A percentile compares a stretch with the other conserved stretches of the same genome.
Conservation (phyloP, 2,113 vertebrate species). For the Capreolus pygargus region DNA sequence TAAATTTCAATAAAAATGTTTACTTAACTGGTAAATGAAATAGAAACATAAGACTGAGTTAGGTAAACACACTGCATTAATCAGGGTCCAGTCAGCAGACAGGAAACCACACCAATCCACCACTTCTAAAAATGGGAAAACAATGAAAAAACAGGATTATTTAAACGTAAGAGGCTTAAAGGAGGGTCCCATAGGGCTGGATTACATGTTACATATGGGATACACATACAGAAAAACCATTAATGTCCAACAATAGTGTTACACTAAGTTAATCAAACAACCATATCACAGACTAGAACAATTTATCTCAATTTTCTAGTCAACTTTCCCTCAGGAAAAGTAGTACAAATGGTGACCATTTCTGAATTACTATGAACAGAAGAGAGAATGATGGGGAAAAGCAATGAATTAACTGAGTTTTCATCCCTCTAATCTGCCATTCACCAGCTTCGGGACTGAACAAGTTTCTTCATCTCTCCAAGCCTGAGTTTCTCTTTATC, state of each 20-base stretch:
- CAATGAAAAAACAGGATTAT: not conserved
- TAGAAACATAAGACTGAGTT: constrained; percentile 8
- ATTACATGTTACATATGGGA: not conserved
- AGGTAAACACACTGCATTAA: not conserved
- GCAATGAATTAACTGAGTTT: not conserved
- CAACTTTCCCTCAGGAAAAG: not conserved
- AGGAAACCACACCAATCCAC: not conserved
- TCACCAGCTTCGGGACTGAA: not conserved
- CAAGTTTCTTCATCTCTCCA: not conserved
- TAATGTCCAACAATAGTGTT: not conserved
- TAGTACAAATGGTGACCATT: not conserved
- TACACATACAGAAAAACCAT: not conserved
- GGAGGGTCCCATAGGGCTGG: not conserved
- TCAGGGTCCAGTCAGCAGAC: not conserved
- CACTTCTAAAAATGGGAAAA: not conserved
- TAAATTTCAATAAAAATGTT: not conserved
- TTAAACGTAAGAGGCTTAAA: not conserved
- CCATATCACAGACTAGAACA: not conserved
- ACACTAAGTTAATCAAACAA: not conserved
- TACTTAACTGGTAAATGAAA: not conserved
- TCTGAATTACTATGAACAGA: not conserved
- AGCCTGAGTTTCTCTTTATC: not conserved
- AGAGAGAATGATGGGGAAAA: not conserved
- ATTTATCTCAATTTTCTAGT: constrained; percentile 10
- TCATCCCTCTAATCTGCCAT: not conserved